A percentile compares a stretch with the other conserved stretches of the same genome.
Evolutionary conservation across 2,113 vertebrate species (phyloP).

Genomic region (Nycticebus coucang): DNA sequence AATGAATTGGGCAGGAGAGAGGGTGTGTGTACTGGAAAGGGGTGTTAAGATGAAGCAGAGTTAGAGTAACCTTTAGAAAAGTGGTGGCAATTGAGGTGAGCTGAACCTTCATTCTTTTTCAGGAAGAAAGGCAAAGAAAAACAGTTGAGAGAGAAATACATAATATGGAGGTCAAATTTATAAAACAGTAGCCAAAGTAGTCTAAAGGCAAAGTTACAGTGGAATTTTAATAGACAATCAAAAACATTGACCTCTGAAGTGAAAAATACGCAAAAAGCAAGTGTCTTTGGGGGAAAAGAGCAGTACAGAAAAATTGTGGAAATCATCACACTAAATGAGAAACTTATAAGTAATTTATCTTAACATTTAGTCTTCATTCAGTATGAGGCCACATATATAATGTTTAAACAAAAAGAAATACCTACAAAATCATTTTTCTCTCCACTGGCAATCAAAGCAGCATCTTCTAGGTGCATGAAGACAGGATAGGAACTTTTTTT

Average conservation of each 20-base stretch:
- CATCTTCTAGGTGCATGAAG: neutral
- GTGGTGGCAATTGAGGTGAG: neutral
- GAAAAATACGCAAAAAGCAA: neutral
- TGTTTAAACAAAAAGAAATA: neutral
- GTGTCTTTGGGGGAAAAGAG: neutral
- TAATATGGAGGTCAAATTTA: neutral
- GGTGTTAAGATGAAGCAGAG: neutral
- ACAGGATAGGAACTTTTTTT: too few species aligned
- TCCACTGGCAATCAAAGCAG: neutral
- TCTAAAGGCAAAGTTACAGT: neutral
- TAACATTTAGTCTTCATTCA: neutral
- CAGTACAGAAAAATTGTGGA: neutral
- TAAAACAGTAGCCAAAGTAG: neutral
- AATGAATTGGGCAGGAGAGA: neutral
- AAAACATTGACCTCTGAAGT: neutral
- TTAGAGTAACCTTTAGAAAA: neutral
- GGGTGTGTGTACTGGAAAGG: neutral
- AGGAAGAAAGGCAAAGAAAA: neutral
- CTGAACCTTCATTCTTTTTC: neutral
- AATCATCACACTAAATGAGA: neutral
- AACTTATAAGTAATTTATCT: neutral
- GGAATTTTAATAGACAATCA: neutral
- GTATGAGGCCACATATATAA: neutral
- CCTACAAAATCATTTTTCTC: neutral
- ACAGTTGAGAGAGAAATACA: neutral